Evolutionary conservation across 2,888 invertebrate genomes (phyloP).

Genomic region (Nezara viridula): DNA sequence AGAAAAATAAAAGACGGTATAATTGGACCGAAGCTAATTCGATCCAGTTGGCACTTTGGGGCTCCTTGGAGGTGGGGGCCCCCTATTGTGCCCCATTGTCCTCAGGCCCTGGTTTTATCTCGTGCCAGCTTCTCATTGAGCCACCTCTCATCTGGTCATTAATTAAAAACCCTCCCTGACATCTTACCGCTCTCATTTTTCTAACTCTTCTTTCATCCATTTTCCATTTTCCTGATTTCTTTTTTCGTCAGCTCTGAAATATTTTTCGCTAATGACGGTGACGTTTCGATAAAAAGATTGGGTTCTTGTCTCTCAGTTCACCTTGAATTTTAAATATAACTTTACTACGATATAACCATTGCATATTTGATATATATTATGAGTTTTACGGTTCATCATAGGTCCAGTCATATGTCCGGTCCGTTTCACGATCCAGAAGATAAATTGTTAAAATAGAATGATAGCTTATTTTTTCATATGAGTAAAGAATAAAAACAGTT

Average conservation of each 20-base stretch:
- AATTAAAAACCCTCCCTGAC: slow-evolving; percentile 20
- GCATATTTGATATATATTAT: no score
- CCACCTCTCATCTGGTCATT: slow-evolving; percentile 19
- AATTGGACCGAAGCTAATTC: neutral
- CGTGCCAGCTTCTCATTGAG: neutral
- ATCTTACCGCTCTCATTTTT: slow-evolving; percentile 33
- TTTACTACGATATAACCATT: no score
- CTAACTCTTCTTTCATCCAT: slow-evolving; percentile 3
- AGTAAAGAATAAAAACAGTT: no score
- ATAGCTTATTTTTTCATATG: no score
- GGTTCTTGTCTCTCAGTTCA: neutral
- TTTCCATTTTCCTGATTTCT: neutral
- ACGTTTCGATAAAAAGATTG: neutral
- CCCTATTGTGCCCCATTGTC: slow-evolving; percentile 7
- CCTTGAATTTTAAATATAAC: no score
- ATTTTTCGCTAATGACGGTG: neutral
- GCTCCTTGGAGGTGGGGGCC: neutral
- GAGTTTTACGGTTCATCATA: no score
- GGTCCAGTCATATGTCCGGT: no score
- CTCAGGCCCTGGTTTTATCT: neutral
- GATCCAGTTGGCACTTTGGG: neutral
- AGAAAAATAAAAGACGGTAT: neutral
- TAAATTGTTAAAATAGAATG: no score
- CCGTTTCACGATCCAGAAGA: no score
- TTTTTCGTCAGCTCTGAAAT: neutral